Evolutionary conservation across 2,113 vertebrate species (phyloP).

Genomic region (Lagopus muta): DNA sequence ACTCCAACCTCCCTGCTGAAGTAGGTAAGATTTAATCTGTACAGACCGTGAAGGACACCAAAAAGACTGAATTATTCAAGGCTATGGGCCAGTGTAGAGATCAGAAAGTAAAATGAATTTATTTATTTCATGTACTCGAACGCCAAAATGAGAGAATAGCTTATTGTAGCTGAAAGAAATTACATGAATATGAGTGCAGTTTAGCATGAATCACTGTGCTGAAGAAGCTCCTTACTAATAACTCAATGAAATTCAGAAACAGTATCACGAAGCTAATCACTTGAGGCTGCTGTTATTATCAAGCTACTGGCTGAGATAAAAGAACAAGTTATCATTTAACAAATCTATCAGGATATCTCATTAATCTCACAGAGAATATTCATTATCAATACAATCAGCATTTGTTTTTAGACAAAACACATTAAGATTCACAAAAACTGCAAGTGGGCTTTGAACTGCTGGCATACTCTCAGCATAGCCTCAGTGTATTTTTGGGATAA

Average conservation of each 20-base stretch:
- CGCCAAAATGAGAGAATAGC: not conserved
- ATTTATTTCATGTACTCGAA: fast-evolving
- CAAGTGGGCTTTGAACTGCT: not conserved
- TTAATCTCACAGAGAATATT: not conserved
- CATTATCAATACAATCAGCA: not conserved
- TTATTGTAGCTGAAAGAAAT: not conserved
- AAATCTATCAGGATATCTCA: not conserved
- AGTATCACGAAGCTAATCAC: not conserved
- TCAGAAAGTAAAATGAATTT: not conserved
- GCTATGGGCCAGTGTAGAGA: not conserved
- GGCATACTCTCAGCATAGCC: not conserved
- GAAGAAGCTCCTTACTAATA: not conserved
- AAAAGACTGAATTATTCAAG: not conserved
- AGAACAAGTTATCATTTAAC: not conserved
- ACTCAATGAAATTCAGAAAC: conserved; percentile 14
- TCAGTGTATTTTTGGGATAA: not conserved
- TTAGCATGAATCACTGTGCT: not conserved
- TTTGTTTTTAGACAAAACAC: conserved; percentile 13
- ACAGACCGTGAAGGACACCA: not conserved
- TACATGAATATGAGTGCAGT: not conserved
- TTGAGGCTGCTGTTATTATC: not conserved
- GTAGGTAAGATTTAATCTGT: no score
- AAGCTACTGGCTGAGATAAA: not conserved
- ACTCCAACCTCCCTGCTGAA: no score
- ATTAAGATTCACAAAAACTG: not conserved